phyloP scores from a whole-genome alignment of 2,888 invertebrate species.

The Meteorus colon region DNA sequence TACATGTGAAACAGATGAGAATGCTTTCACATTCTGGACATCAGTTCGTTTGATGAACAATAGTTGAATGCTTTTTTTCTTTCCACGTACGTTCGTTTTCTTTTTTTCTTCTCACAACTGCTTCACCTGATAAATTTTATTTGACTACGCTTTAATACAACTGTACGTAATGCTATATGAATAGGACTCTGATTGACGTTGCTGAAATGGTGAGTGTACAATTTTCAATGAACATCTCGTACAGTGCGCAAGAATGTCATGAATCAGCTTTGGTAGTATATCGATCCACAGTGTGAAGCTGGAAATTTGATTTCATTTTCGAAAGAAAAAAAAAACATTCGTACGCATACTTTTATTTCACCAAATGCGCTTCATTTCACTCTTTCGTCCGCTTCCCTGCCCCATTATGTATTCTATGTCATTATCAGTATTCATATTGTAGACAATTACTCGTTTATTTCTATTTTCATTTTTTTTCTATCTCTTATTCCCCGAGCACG shows the following conservation, averaged over 20 bases:
- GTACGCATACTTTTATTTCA: background rate
- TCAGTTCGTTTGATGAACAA: background rate
- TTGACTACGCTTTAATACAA: background rate
- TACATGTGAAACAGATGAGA: background rate
- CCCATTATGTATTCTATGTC: too few species aligned
- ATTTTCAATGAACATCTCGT: background rate
- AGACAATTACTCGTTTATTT: constrained; percentile 53
- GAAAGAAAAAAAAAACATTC: background rate
- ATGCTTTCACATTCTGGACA: background rate
- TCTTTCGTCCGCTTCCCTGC: background rate
- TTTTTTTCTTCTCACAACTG: background rate
- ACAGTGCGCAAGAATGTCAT: background rate
- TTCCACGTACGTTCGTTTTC: background rate
- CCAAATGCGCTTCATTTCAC: background rate
- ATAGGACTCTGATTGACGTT: background rate
- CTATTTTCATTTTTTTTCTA: constrained; percentile 21
- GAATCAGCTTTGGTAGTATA: background rate
- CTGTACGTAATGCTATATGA: background rate
- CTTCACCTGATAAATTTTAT: background rate
- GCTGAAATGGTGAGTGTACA: background rate
- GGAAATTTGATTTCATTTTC: background rate
- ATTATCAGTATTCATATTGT: background rate
- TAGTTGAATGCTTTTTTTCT: background rate
- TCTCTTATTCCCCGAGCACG: background rate
- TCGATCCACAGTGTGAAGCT: background rate